phyloP scores from a whole-genome alignment of 2,113 vertebrate genomes.

The Gulo gulo region DNA sequence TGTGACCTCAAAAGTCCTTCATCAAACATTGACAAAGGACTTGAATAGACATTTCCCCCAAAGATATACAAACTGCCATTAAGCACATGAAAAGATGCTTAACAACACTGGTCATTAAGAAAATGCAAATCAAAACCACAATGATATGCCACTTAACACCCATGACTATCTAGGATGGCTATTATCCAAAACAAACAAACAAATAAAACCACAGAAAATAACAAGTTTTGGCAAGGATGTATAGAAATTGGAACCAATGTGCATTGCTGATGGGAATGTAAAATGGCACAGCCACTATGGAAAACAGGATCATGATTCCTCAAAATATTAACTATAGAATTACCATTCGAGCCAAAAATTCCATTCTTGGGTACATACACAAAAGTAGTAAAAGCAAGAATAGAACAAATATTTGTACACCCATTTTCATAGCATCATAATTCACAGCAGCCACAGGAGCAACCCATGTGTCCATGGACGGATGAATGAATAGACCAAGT shows the following conservation, averaged over 20 bases:
- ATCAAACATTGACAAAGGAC: not conserved
- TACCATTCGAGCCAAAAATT: not conserved
- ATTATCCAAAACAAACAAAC: not conserved
- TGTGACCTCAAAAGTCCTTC: not conserved
- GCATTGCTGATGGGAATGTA: not conserved
- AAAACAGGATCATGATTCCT: not conserved
- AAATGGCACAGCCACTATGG: not conserved
- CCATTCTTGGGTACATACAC: not conserved
- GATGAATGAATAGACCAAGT: not conserved
- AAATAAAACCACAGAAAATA: not conserved
- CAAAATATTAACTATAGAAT: conserved; percentile 1
- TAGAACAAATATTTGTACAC: not conserved
- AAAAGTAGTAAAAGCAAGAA: not conserved
- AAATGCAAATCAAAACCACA: conserved; percentile 7
- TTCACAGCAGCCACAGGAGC: not conserved
- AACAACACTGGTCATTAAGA: not conserved
- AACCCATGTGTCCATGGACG: not conserved
- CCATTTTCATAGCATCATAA: not conserved
- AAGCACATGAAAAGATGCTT: not conserved
- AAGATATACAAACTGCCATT: not conserved
- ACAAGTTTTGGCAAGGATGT: not conserved
- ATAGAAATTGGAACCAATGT: not conserved
- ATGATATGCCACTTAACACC: not conserved
- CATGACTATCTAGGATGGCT: not conserved
- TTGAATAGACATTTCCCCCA: not conserved